Conservation (phyloP, 2,888 invertebrate genomes). For the Lasioglossum villosulum region DNA sequence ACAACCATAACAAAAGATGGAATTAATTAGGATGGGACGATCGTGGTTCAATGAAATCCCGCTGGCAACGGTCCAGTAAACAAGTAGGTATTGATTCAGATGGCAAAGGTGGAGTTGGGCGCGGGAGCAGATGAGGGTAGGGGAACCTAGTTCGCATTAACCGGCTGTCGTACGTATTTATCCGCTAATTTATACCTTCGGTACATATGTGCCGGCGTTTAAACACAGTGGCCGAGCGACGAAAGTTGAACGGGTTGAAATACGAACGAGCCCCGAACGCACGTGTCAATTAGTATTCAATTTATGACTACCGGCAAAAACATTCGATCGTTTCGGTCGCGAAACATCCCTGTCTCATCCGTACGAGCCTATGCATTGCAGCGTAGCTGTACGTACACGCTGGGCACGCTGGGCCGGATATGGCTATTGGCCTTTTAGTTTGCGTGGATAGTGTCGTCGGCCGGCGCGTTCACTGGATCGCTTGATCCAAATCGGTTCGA, state of each 20-base stretch:
- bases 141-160: constrained; percentile 70
- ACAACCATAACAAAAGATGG: constrained; percentile 76
- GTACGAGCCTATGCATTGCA: not conserved
- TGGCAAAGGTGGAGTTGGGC: constrained; percentile 70
- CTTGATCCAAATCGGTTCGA: not conserved
- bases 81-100: constrained; percentile 82
- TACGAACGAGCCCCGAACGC: constrained; percentile 70
- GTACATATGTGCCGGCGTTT: constrained; percentile 77
- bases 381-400: not conserved
- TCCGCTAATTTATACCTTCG: constrained; percentile 80
- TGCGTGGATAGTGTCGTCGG: constrained; percentile 4
- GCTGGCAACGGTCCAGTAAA: constrained; percentile 81
- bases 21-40: constrained; percentile 79
- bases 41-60: constrained; percentile 77
- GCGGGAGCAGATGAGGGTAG: constrained; percentile 38
- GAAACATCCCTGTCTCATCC: not conserved
- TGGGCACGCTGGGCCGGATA: no score
- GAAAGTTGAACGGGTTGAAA: constrained; percentile 78
- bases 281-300: constrained; percentile 80
- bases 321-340: constrained; percentile 42
- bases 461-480: constrained; percentile 3
- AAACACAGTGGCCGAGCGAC: constrained; percentile 71
- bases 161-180: constrained; percentile 80
- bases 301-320: constrained; percentile 73
- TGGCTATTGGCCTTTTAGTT: not conserved